Evolutionary conservation across 2,113 vertebrate genomes (phyloP), one percentile per base, ranked within the genome.

Genomic region (Sitta europaea): DNA sequence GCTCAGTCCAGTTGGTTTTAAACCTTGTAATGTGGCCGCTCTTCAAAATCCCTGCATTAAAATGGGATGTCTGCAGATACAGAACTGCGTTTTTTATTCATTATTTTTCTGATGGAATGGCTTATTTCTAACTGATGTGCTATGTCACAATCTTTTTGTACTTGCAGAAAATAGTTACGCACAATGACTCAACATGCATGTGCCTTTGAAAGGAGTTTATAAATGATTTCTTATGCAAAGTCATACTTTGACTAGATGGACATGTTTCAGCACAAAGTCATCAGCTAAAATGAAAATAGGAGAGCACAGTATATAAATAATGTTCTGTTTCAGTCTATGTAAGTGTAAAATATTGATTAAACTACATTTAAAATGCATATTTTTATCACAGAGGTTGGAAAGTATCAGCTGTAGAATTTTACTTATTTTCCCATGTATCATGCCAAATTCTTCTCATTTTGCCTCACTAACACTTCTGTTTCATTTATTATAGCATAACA

Each of bases 161-260:
- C 95, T 96, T 95, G 84, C 74, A 66, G 79, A 95, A 96, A 95
- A 92, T 73, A 93, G 89, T 82, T 95, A 42, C 35, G 94, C 92
- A 82, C 19, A 70, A 27, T 97, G 93, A 96, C 88, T 95, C 73
- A 91, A 89, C 36, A 38, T 70, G 45, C 81, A 38, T 68, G 67
- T 77, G 65, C 81, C 72, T 95, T 94, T 42, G 6, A 59, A 94
- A 84, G 70, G 72, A 83, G 79, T 81, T 70, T 76, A 65, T 72
- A 66, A 63, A 78, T 73, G 7, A 35, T 74, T 92, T 75, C 84
- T 75, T 58, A 10, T 27, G 67, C 35, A 43, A 63, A 63, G 59
- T 81, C 93, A 82, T 89, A 18, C 31, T 74, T 94, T 27, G 29
- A 19, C 43, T 90, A 79, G 45, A 62, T 78, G 53, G 81, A 42